Conservation (phyloP, 2,113 vertebrate genomes). For the Entomyzon cyanotis region DNA sequence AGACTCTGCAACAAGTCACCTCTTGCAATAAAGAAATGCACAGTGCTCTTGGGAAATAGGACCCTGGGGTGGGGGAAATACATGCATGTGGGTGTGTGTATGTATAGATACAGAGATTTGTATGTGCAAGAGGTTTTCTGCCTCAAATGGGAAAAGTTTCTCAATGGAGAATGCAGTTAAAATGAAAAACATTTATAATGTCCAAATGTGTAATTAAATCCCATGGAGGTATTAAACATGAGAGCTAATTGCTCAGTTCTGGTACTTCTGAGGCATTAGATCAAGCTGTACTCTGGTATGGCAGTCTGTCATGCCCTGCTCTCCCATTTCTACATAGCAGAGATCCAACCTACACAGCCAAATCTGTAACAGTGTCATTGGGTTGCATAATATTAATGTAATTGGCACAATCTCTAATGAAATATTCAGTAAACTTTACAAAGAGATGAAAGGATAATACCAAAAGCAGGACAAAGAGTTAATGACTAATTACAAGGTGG, state of each 20-base stretch:
- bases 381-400: neutral
- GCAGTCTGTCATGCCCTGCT: neutral
- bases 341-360: neutral
- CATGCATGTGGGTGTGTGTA: no score
- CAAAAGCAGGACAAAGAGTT: neutral
- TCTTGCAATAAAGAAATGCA: neutral
- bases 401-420: neutral
- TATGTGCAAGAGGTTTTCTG: neutral
- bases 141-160: neutral
- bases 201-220: neutral
- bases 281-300: neutral
- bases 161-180: neutral
- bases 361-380: neutral
- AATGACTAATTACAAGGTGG: neutral
- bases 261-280: neutral
- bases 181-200: neutral
- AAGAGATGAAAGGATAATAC: neutral
- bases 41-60: neutral
- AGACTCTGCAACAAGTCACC: neutral
- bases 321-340: neutral
- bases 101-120: neutral
- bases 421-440: neutral
- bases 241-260: neutral
- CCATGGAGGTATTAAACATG: neutral
- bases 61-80: fast-evolving